phyloP scores from a whole-genome alignment of 2,113 vertebrate species.

The Phycodurus eques region DNA sequence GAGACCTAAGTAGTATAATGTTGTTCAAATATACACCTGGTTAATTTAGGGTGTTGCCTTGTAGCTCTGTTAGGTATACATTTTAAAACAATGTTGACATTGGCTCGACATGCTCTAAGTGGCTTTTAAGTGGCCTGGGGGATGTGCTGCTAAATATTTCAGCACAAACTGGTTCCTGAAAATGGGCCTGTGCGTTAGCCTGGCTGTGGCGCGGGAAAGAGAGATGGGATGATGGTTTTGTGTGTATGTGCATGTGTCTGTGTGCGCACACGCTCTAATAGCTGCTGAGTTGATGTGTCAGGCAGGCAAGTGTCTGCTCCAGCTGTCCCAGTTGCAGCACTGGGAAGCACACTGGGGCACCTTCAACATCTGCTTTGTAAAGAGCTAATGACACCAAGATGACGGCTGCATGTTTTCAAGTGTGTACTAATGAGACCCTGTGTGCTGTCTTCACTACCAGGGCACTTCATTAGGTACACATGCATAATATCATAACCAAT shows the following conservation, averaged over 20 bases:
- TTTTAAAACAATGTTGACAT: conserved; percentile 71
- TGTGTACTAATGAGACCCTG: conserved; percentile 71
- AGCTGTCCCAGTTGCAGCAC: conserved; percentile 62
- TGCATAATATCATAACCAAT: neutral
- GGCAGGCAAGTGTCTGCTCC: conserved; percentile 47
- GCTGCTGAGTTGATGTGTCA: conserved; percentile 46
- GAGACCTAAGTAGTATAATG: conserved; percentile 29
- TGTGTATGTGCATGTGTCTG: conserved; percentile 24
- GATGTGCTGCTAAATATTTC: conserved; percentile 74
- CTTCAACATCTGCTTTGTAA: conserved; percentile 75
- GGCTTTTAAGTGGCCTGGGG: conserved; percentile 70
- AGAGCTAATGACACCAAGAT: conserved; percentile 74
- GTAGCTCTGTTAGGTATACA: conserved; percentile 53
- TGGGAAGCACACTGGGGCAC: conserved; percentile 65
- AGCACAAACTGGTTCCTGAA: conserved; percentile 71
- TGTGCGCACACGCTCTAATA: conserved; percentile 36
- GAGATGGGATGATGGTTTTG: conserved; percentile 46
- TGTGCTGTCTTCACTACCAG: conserved; percentile 44
- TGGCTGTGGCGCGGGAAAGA: conserved; percentile 52
- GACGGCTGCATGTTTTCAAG: conserved; percentile 67
- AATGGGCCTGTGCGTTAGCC: conserved; percentile 62
- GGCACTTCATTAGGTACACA: neutral
- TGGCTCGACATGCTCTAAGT: conserved; percentile 70
- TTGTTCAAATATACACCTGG: conserved; percentile 55
- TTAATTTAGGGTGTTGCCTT: conserved; percentile 64